Evolutionary conservation across 1,140 invertebrate genomes (phyloP).

Genomic region (Bombus haemorrhoidalis): DNA sequence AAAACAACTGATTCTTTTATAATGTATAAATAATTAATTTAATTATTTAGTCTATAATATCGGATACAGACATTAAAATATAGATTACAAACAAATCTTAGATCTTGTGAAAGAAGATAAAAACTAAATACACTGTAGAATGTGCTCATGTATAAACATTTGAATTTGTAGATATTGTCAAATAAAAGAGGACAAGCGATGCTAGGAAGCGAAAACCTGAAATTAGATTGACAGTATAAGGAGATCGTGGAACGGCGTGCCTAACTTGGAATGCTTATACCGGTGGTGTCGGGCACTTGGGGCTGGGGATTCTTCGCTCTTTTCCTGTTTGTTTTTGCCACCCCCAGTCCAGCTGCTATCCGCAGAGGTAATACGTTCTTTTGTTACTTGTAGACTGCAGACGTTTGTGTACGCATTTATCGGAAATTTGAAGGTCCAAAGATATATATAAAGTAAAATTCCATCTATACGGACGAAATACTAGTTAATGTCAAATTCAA

Average conservation of each 20-base stretch:
- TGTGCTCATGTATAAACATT: not conserved
- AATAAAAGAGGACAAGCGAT: slow-evolving; percentile 71
- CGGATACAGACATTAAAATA: too few relatives aligned
- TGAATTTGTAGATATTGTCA: slow-evolving; percentile 61
- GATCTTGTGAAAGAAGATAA: too few relatives aligned
- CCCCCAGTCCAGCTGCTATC: slow-evolving; percentile 79
- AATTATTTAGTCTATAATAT: too few relatives aligned
- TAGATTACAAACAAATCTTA: too few relatives aligned
- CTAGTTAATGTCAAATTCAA: not conserved
- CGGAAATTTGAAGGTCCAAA: not conserved
- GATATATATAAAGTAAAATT: not conserved
- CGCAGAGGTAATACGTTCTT: slow-evolving; percentile 76
- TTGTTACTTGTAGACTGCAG: not conserved
- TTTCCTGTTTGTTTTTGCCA: slow-evolving; percentile 76
- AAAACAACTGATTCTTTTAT: too few relatives aligned
- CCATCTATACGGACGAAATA: not conserved
- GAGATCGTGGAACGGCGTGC: slow-evolving; percentile 8
- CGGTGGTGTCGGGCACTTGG: slow-evolving; percentile 69
- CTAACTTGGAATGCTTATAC: slow-evolving; percentile 70
- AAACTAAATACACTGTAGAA: not conserved
- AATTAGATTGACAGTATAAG: slow-evolving; percentile 72
- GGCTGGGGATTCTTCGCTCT: slow-evolving; percentile 78
- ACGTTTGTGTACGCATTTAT: not conserved
- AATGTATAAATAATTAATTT: too few relatives aligned
- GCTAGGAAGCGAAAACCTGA: slow-evolving; percentile 65